Base-by-base conservation (phyloP, 2,888 invertebrate genomes). In the Phanerotoma sp. region DNA sequence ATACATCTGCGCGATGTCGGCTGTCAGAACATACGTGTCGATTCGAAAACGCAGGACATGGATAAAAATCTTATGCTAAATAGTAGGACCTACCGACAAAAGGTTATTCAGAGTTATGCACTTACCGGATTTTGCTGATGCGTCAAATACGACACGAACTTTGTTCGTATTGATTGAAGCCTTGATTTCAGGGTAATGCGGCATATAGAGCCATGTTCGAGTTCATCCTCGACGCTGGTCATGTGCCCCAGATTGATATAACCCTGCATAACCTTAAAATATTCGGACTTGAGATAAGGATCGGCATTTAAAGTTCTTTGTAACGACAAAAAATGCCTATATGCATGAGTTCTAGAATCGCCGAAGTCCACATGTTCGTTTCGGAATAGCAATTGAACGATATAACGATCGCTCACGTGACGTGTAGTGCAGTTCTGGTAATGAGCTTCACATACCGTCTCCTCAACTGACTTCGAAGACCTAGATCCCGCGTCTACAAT, bases 1-100 rank as follows among this genome's bases (percentile, higher is more conserved):
- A 44, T 57, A 61, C 59, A 59, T 61, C 44, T 54, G 53, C 13
- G 44, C 54, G 2, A 57, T 50, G 9, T 57, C 56, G 7, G 54
- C 51, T 25, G 54, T 50, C 5, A 60, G 33, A 1, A 54, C 59
- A 41, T 49, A 56, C 32, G 21, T 33, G 32, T 56, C 48, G n/a
- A 18, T 33, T 2, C 57, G 52, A 18, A 57, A 57, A 13, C 56
- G 25, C 9, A 53, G 18, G 13, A 56, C 3, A 16, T 49, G 48
- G 7, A 21, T 22, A 13, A 56, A 45, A 6, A 56, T n/a, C 1
- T 49, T 49, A 11, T 22, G 28, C 46, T 44, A 49, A n/a, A 46
- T 49, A 18, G 49, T 53, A 2, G 56, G 56, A 5, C 53, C 49
- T 6, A 52, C 45, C 22, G 53, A 35, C 9, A 53, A 30, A 6